phyloP scores from a whole-genome alignment of 2,797 vertebrate genomes.

The Megaceryle alcyon region DNA sequence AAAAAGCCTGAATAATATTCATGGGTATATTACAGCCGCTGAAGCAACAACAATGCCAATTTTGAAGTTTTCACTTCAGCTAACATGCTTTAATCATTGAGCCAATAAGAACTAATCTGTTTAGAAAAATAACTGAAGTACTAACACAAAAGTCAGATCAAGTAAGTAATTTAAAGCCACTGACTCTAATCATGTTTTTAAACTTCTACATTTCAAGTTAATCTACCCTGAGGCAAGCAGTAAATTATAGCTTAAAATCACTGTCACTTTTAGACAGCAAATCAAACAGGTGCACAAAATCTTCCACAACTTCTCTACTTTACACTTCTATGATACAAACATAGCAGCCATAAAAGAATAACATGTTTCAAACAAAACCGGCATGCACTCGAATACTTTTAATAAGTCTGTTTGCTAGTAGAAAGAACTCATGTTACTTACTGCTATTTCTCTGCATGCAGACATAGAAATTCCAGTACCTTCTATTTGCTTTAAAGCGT shows the following conservation, averaged over 20 bases:
- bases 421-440: conserved; percentile 83
- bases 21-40: not conserved
- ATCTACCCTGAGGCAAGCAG: not conserved
- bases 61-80: not conserved
- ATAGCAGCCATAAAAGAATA: not conserved
- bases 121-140: not conserved
- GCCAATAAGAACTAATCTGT: not conserved
- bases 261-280: not conserved
- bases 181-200: not conserved
- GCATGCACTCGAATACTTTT: not conserved
- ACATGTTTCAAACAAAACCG: not conserved
- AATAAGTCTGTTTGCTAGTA: not conserved
- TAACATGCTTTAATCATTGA: not conserved
- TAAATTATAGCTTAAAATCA: not conserved
- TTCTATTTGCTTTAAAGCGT: conserved; percentile 99
- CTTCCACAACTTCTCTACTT: not conserved
- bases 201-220: not conserved
- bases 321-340: not conserved
- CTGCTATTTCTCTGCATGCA: conserved; percentile 99
- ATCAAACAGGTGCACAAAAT: not conserved
- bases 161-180: not conserved
- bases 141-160: not conserved
- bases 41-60: not conserved
- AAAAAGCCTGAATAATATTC: not conserved
- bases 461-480: conserved; percentile 99